A percentile compares a stretch with the other conserved stretches of the same genome.
Conservation (phyloP, 37 sponge, comb jelly and placozoan genomes). For the Haliclona indistincta region DNA sequence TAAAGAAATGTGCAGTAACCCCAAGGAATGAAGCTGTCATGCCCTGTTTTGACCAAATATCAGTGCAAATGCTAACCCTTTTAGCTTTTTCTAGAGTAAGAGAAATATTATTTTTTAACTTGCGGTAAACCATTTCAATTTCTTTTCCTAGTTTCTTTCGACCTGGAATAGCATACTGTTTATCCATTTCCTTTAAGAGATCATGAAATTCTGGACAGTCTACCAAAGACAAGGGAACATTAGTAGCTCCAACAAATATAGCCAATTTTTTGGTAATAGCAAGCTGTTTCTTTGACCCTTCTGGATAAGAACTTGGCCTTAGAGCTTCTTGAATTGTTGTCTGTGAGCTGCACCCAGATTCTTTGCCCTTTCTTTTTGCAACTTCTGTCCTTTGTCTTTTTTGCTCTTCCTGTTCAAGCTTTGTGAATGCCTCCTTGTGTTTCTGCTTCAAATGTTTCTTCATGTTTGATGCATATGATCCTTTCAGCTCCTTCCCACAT, state of each 20-base stretch:
- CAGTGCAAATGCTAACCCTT: conserved; percentile 15
- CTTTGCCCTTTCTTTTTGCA: background rate
- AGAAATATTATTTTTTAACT: conserved; percentile 13
- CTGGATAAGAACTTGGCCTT: background rate
- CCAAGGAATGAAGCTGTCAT: conserved; percentile 32
- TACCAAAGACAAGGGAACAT: background rate
- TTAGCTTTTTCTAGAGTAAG: background rate
- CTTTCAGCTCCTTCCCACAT: conserved; percentile 1
- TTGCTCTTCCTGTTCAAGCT: background rate
- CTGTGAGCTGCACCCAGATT: no score
- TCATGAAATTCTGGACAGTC: background rate
- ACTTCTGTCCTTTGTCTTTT: background rate
- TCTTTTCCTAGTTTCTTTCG: background rate
- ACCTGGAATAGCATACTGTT: background rate
- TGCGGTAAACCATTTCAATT: conserved; percentile 1
- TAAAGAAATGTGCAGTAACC: conserved; percentile 22
- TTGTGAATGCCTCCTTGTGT: background rate
- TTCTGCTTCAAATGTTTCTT: background rate
- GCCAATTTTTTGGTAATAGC: background rate
- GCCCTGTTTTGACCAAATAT: conserved; percentile 36
- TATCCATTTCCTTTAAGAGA: background rate
- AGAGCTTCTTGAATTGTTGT: background rate
- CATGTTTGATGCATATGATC: conserved; percentile 8
- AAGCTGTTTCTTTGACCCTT: background rate
- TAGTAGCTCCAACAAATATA: conserved; percentile 3